Evolutionary conservation across 2,797 vertebrate species (phyloP).

Genomic region (Hippocampus kuda): DNA sequence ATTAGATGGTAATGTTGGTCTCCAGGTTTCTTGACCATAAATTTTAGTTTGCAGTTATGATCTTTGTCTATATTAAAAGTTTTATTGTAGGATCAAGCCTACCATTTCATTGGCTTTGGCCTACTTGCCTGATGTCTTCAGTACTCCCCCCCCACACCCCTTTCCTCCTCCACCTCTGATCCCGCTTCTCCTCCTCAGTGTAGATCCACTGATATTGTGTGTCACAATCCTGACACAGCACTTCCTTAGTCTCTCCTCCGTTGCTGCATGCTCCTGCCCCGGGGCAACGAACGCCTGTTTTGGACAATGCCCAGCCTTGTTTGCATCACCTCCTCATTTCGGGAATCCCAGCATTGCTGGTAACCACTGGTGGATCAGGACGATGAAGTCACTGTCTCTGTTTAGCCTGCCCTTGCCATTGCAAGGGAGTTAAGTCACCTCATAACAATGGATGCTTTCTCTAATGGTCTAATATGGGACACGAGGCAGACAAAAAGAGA

Average conservation of each 20-base stretch:
- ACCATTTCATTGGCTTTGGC: slow-evolving; percentile 31
- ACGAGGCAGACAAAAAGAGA: slow-evolving; percentile 28
- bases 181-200: slow-evolving; percentile 20
- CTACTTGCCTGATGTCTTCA: slow-evolving; percentile 32
- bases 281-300: slow-evolving; percentile 44
- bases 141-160: background rate
- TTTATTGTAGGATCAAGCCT: background rate
- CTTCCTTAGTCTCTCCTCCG: slow-evolving; percentile 46
- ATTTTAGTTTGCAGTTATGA: background rate
- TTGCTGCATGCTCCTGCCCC: slow-evolving; percentile 47
- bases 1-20: background rate
- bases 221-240: slow-evolving; percentile 65
- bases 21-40: background rate
- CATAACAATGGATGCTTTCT: slow-evolving; percentile 62
- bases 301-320: slow-evolving; percentile 70
- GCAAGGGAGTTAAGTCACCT: slow-evolving; percentile 14
- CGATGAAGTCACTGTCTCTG: slow-evolving; percentile 63
- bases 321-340: slow-evolving; percentile 56
- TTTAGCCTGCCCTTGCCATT: slow-evolving; percentile 47
- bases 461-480: slow-evolving; percentile 23
- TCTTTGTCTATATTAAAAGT: background rate
- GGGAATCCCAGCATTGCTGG: slow-evolving; percentile 68
- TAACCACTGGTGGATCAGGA: slow-evolving; percentile 59
- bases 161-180: slow-evolving; percentile 17
- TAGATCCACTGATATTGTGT: slow-evolving; percentile 54